Evolutionary conservation across 2,113 vertebrate genomes (phyloP), one percentile per base, ranked within the genome.

Genomic region (Leptosomus discolor): DNA sequence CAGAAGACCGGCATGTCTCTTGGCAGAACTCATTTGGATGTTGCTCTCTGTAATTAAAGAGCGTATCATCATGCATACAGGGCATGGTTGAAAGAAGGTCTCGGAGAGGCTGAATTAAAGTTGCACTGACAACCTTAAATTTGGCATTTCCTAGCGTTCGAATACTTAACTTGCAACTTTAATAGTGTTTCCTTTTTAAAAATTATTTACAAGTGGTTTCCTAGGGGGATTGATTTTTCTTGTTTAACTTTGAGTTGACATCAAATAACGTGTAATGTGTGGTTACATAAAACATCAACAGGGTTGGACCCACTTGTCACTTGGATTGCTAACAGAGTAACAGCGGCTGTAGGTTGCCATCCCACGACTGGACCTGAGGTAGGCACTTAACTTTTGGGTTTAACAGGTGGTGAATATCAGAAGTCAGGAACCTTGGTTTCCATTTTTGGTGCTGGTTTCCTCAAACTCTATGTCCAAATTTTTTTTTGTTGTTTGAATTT

Each of bases 21-120:
- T 95, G 91, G 94, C 94, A 97, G 94, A 96, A 94, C 57, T 94
- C 67, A 88, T 96, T 93, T 91, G 75, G 70, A 92, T 97, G 73
- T 97, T 94, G 80, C 70, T 96, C 57, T 78, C 83, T 75, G 82
- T 96, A 96, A 95, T 97, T 96, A 94, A 77, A 48, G 76, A 68
- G n/a, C 41, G 36, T 14, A 36, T 91, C 83, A 54, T 91, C 61
- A 50, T 15, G 74, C 69, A 67, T 61, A 39, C 30, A 48, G 61
- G 61, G 32, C 39, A 51, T 39, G 74, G 86, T 37, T 80, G 75
- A 77, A 68, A 80, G 68, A 43, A 86, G 69, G 57, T 76, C 87
- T 92, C 81, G 8, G 11, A 41, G 67, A 90, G 46, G 63, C 68
- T 81, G 50, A 58, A 37, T 50, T 75, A 16, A 61, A 27, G 57